A percentile compares a stretch with the other conserved stretches of the same genome.
phyloP scores from a whole-genome alignment of 2,797 vertebrate genomes.

The Fringilla coelebs region DNA sequence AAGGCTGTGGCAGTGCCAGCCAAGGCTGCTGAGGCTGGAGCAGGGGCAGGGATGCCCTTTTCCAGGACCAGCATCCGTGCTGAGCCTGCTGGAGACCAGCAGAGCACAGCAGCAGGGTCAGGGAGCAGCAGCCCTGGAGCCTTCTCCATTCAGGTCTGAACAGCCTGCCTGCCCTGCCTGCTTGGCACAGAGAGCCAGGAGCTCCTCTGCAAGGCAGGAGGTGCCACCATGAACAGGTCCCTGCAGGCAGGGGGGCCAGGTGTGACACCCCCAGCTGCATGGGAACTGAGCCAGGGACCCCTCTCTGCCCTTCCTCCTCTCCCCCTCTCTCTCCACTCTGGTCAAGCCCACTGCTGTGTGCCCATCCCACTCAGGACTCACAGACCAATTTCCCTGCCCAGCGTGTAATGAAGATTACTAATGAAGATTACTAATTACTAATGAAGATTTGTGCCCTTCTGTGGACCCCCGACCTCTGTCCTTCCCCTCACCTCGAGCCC shows the following conservation, averaged over 20 bases:
- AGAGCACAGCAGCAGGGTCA: not conserved
- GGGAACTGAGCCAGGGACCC: fast-evolving
- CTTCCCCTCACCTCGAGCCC: not conserved
- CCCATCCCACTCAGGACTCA: not conserved
- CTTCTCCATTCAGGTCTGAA: no score
- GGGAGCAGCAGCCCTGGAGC: not conserved
- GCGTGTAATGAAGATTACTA: not conserved
- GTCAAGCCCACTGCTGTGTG: not conserved
- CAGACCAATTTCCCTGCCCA: not conserved
- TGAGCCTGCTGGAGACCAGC: not conserved
- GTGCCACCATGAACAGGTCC: fast-evolving
- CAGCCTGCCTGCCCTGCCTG: fast-evolving
- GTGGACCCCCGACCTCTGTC: no score
- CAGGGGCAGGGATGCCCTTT: not conserved
- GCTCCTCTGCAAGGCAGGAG: not conserved
- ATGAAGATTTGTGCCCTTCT: fast-evolving
- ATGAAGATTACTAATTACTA: not conserved
- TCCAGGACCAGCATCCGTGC: fast-evolving
- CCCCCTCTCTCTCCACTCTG: no score
- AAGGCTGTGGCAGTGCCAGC: not conserved
- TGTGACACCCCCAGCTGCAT: not conserved
- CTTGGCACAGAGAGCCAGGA: not conserved
- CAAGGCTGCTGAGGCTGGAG: not conserved
- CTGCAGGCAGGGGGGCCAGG: not conserved
- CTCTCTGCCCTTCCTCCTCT: no score